Conservation (phyloP, 2,113 vertebrate species). For the Morone saxatilis region DNA sequence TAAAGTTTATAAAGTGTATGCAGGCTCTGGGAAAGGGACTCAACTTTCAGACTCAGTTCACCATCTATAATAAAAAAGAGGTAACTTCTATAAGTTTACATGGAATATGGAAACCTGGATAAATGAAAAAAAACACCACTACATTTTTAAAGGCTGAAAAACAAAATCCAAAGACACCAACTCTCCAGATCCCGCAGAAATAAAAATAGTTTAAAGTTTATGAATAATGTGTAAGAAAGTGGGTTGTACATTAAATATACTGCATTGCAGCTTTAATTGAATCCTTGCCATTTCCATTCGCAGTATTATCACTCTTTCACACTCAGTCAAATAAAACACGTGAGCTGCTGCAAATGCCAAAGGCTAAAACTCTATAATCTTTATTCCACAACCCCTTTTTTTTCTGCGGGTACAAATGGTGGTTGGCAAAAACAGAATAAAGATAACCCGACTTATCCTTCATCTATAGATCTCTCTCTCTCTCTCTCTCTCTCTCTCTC, state of each 20-base stretch:
- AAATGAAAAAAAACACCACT: neutral
- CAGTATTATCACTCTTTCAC: slow-evolving; percentile 62
- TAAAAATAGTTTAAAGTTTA: slow-evolving; percentile 20
- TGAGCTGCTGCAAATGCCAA: slow-evolving; percentile 63
- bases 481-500: slow-evolving; percentile 62
- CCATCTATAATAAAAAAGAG: neutral
- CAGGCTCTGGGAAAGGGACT: neutral
- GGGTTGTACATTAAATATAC: slow-evolving; percentile 22
- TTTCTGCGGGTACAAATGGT: slow-evolving; percentile 50
- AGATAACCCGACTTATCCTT: slow-evolving; percentile 65
- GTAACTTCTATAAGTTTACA: neutral
- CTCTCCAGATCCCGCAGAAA: neutral
- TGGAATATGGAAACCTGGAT: no score
- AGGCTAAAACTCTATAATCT: slow-evolving; percentile 72
- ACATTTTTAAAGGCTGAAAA: neutral
- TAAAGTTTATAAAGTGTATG: neutral
- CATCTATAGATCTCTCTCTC: slow-evolving; percentile 57
- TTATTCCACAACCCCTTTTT: slow-evolving; percentile 44
- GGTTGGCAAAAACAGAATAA: slow-evolving; percentile 54
- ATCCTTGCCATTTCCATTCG: slow-evolving; percentile 49
- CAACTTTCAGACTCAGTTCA: neutral
- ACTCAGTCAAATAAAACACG: slow-evolving; percentile 64
- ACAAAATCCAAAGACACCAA: neutral
- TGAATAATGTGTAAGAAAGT: slow-evolving; percentile 24
- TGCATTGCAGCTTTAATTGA: slow-evolving; percentile 64